A percentile compares a stretch with the other conserved stretches of the same genome.
These are phyloP conservation scores for Ancistrus triradiatus DNA, from an alignment of 2,113 vertebrate genomes.

Conservation along the genomic window DNA sequence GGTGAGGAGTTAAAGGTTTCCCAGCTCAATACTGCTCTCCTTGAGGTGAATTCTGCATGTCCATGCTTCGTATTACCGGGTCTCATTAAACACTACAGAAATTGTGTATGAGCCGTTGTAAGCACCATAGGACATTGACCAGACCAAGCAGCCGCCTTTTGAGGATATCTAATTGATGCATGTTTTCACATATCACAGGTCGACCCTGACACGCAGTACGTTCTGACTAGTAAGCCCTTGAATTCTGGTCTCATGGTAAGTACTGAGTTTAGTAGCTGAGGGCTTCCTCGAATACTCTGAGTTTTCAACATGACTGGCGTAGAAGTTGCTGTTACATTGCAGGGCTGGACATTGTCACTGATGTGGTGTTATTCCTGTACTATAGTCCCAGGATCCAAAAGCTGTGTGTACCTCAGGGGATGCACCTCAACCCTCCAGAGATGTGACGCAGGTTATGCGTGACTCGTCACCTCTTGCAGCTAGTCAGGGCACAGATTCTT, in stretches of 20 bases:
- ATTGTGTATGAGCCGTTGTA: no score
- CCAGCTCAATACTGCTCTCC: conserved; percentile 42
- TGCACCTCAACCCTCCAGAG: neutral
- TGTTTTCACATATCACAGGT: neutral
- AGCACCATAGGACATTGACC: no score
- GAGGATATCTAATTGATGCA: neutral
- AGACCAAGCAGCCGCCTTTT: no score
- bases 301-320: no score
- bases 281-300: no score
- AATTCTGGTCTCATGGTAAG: neutral
- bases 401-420: no score
- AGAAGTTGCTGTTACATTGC: no score
- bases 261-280: neutral
- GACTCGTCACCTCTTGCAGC: conserved; percentile 13
- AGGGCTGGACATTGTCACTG: no score
- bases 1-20: conserved; percentile 1
- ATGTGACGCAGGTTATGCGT: conserved; percentile 24
- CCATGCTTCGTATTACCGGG: no score
- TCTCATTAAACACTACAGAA: no score
- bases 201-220: neutral
- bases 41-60: conserved; percentile 41
- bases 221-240: neutral
- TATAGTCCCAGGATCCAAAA: no score
- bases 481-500: neutral
- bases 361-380: no score